phyloP scores from a whole-genome alignment of 1,140 invertebrate species.

The Drosophila mayri region DNA sequence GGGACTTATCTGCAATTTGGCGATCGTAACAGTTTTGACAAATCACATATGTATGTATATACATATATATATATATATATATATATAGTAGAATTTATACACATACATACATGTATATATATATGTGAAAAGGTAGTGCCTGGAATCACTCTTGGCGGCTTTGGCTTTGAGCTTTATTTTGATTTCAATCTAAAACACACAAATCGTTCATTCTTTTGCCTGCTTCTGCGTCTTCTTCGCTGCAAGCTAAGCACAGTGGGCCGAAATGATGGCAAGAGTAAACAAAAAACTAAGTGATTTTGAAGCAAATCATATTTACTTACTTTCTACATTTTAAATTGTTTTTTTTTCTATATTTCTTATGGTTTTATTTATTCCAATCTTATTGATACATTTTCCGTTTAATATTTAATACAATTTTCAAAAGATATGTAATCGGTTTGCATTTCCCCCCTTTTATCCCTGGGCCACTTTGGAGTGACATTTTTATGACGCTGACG shows the following conservation, averaged over 20 bases:
- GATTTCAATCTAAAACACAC: slow-evolving; percentile 84
- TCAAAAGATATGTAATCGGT: background rate
- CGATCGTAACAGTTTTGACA: slow-evolving; percentile 84
- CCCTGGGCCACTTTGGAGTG: slow-evolving; percentile 51
- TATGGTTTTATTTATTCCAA: background rate
- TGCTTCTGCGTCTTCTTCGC: slow-evolving; percentile 25
- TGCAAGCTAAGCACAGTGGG: slow-evolving; percentile 52
- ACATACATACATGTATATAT: background rate
- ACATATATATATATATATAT: background rate
- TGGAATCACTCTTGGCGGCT: slow-evolving; percentile 46
- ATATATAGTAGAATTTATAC: background rate
- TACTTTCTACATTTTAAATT: background rate
- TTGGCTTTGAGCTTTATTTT: slow-evolving; percentile 77
- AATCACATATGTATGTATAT: slow-evolving; percentile 59
- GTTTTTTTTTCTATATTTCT: too few species aligned
- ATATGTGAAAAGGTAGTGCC: slow-evolving; percentile 19
- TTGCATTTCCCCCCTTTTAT: background rate
- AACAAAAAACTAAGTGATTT: background rate
- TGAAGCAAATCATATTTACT: background rate
- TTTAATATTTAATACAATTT: background rate
- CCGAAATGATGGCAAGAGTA: background rate
- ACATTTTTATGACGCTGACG: slow-evolving; percentile 83
- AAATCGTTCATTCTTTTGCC: slow-evolving; percentile 79
- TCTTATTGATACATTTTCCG: background rate
- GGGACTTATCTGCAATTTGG: slow-evolving; percentile 76